Evolutionary conservation across 2,888 invertebrate species (phyloP), one percentile per base, ranked within the genome.

Genomic region (Gibbula magus): DNA sequence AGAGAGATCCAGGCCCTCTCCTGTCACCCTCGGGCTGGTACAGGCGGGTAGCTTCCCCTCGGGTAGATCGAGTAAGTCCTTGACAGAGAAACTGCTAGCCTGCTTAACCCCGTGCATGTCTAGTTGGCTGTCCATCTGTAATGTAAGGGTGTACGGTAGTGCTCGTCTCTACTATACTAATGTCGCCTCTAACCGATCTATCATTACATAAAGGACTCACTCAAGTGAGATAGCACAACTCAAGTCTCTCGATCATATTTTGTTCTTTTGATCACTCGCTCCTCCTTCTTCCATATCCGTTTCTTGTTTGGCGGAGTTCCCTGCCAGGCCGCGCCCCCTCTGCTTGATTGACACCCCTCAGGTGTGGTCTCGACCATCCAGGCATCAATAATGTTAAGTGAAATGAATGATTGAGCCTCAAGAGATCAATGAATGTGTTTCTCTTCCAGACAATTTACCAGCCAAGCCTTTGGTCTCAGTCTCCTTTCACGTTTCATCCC

Each of bases 31-130:
- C 79, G 83, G 85, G 73, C 84, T 86, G 74, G 84, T 84, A 39
- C 85, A 84, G 22, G 81, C 84, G 61, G 82, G 82, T 67, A 89
- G 51, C 94, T 94, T 87, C 96, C 87, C 86, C 79, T 89, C 96
- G 90, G 97, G 97, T 88, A 98, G 94, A 88, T 98, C 97, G 90
- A 98, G 94, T 90, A 98, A 98, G 93, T 98, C 98, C 88, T 97
- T 96, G 90, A 98, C 98, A 91, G 97, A 97, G 93, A 98, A 98
- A 82, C 97, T 96, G 66, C 96, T 96, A 86, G 96, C 94, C 90
- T 96, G 96, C 87, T 96, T 94, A 90, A 96, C 96, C 18, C 83
- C 85, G 77, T 95, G 95, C 82, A 93, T 91, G 0, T 96, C 96
- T 94, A 96, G 81, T 35, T 85, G 39, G 88, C 84, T 70, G 75